phyloP scores from a whole-genome alignment of 2,113 vertebrate species.

The Salvator merianae region DNA sequence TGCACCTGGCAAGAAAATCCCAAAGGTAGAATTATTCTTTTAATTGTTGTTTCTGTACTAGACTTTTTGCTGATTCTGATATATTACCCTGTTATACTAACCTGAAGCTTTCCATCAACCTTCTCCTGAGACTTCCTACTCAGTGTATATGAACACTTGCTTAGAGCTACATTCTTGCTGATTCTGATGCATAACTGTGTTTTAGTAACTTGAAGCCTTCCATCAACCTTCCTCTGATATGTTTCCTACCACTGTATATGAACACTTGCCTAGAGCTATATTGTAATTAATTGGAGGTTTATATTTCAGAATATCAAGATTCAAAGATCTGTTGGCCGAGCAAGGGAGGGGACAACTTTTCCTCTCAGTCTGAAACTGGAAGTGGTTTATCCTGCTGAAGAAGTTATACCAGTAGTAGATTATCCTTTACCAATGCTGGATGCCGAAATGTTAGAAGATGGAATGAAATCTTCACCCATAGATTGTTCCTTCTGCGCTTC shows the following conservation, averaged over 20 bases:
- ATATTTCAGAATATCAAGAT: constrained; percentile 79
- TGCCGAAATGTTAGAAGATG: not conserved
- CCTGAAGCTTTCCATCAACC: not conserved
- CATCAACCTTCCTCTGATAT: not conserved
- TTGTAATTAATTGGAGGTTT: not conserved
- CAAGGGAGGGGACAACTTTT: constrained; percentile 76
- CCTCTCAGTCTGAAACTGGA: constrained; percentile 87
- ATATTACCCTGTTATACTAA: not conserved
- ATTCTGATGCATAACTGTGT: not conserved
- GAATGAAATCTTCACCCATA: not conserved
- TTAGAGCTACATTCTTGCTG: not conserved
- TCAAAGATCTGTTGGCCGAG: constrained; percentile 79
- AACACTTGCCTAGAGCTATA: not conserved
- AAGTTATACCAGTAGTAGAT: not conserved
- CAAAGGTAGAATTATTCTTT: constrained; percentile 74
- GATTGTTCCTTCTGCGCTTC: constrained; percentile 76
- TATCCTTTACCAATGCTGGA: not conserved
- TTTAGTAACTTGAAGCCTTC: constrained; percentile 1
- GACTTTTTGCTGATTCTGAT: not conserved
- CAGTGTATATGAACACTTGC: not conserved
- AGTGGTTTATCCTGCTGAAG: not conserved
- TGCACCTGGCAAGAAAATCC: constrained; percentile 73
- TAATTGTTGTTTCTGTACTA: not conserved
- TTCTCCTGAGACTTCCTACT: not conserved
- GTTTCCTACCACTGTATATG: not conserved